A percentile compares a stretch with the other conserved stretches of the same genome.
phyloP scores from a whole-genome alignment of 2,113 vertebrate genomes.

The Myrmecobius fasciatus region DNA sequence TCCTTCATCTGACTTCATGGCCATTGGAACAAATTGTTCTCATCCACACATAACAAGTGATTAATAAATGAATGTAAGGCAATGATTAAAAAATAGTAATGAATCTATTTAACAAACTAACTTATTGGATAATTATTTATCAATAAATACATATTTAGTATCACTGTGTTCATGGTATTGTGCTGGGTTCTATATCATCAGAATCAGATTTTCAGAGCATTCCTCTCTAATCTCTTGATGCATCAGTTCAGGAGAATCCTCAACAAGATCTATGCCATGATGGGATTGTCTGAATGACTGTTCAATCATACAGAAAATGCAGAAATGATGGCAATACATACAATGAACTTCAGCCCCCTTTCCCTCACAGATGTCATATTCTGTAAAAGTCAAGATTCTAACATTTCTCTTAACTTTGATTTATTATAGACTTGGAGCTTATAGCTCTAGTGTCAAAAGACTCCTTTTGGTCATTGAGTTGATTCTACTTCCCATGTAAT shows the following conservation, averaged over 20 bases:
- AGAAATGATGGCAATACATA: constrained; percentile 7
- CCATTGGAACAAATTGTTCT: neutral
- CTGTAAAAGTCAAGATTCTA: neutral
- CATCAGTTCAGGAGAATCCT: constrained; percentile 11
- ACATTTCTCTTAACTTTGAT: neutral
- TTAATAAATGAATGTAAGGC: neutral
- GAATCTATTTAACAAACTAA: neutral
- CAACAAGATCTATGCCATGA: constrained; percentile 39
- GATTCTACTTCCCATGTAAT: neutral
- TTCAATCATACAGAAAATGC: constrained; percentile 47
- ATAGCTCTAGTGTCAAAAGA: neutral
- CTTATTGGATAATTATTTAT: constrained; percentile 9
- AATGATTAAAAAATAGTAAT: constrained; percentile 16
- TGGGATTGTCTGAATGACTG: neutral
- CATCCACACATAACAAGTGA: neutral
- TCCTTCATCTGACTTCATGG: too few relatives aligned
- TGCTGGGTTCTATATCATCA: neutral
- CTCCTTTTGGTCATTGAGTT: neutral
- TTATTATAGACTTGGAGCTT: neutral
- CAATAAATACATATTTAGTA: constrained; percentile 17
- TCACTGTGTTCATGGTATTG: constrained; percentile 11
- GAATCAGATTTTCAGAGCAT: constrained; percentile 21
- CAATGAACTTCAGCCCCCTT: neutral
- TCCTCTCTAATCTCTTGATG: neutral
- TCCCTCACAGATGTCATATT: neutral